A percentile compares a stretch with the other conserved stretches of the same genome.
phyloP scores from a whole-genome alignment of 2,113 vertebrate species.

The Zapornia atra region DNA sequence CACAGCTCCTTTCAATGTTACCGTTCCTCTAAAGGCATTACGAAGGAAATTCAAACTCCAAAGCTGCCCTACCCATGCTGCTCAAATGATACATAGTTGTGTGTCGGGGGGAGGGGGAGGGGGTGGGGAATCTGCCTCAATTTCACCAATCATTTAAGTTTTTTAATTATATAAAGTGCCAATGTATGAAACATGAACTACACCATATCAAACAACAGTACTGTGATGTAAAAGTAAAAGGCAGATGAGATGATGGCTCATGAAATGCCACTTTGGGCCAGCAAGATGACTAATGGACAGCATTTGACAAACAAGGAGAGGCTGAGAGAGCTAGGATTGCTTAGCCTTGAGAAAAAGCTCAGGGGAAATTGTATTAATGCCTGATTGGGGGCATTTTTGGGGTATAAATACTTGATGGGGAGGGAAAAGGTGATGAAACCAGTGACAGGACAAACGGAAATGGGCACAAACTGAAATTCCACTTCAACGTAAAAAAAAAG shows the following conservation, averaged over 20 bases:
- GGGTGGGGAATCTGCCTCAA: neutral
- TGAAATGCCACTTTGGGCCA: neutral
- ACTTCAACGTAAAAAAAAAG: neutral
- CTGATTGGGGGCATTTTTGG: neutral
- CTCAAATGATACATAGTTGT: neutral
- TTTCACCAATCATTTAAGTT: neutral
- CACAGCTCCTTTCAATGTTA: neutral
- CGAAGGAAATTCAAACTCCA: neutral
- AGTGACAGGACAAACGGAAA: neutral
- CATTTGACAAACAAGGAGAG: neutral
- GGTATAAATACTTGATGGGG: neutral
- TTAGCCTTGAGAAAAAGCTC: neutral
- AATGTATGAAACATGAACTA: neutral
- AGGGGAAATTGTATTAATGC: neutral
- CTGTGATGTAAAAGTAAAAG: neutral
- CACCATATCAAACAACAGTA: neutral
- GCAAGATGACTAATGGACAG: neutral
- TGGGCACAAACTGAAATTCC: neutral
- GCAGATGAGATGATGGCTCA: neutral
- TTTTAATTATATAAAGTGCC: neutral
- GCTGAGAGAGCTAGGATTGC: neutral
- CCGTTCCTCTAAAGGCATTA: neutral
- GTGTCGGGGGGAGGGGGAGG: neutral
- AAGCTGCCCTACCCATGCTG: neutral
- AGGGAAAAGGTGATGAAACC: neutral